Evolutionary conservation across 2,888 invertebrate species (phyloP), one percentile per base, ranked within the genome.

Genomic region (Marasmarcha lunaedactyla): DNA sequence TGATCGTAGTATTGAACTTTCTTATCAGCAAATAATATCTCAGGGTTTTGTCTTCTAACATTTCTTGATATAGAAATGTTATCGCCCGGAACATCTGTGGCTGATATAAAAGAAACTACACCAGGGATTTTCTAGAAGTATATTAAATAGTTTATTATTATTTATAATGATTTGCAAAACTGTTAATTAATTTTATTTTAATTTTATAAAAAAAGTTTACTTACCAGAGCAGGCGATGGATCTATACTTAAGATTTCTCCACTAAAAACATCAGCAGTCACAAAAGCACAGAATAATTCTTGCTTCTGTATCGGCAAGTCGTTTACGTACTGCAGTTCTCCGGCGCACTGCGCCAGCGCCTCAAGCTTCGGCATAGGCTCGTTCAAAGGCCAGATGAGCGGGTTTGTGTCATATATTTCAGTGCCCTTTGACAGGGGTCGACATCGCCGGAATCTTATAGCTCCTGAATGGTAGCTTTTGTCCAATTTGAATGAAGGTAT

Each of bases 201-300:
- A 20, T 20, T 20, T 20, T 20, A 5, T 20, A 20, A 20, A 7
- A 20, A 20, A 20, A 20, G 3, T 7, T 20, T 7, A 20, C 52
- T 67, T 67, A 90, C 90, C 79, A 90, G 52, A 12, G 90, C 91
- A 35, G 85, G 79, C 1, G 85, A 63, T 1, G 88, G 68, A 59
- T 91, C 88, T 35, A 91, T 85, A 33, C 63, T 72, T 14, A 76
- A 65, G 13, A 92, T 77, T 38, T 76, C 85, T 1, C 90, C 91
- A 5, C 39, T 42, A 26, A 39, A 38, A n/a, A 84, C 57, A 20
- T 57, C 62, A 1, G 70, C 54, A 1, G 85, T 55, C 1, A 89
- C 88, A 48, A 90, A 87, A 1, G 87, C 87, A 15, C 86, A 89
- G 55, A 79, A 85, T 2, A 90, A 78, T 63, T 90, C 88, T 53